Evolutionary conservation across 2,113 vertebrate genomes (phyloP), one percentile per base, ranked within the genome.

Genomic region (Laticauda colubrina): DNA sequence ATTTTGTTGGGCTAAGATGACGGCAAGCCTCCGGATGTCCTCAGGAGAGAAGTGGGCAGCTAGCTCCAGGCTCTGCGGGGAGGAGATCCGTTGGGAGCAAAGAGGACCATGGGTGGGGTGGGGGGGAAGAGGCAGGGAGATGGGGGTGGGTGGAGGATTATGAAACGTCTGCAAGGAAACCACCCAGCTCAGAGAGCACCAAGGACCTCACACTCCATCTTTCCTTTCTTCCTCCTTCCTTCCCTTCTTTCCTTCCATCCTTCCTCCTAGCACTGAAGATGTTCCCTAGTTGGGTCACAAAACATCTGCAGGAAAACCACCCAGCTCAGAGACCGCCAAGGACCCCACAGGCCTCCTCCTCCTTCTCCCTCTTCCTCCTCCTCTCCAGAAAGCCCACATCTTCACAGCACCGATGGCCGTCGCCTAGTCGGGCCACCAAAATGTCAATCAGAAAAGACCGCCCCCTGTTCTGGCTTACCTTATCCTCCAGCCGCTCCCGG

Each of bases 401-500:
- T 59, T 59, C 3, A 24, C 24, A 64, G 59, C 26, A 29, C 26
- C 10, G 26, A 64, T 64, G 24, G 3, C 10, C 10, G 3, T 12
- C 1, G 0, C 61, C 61, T 64, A n/a, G 11, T 29, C 1, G 11
- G 26, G 26, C 11, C 26, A 9, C 26, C 3, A 3, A 64, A 64
- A 64, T 3, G 9, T 61, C 24, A 9, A 3, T 26, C 9, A 26
- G 59, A 11, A 61, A 26, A 11, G 10, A 53, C 51, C 51, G 48
- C 7, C 23, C 55, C 59, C 24, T 8, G 9, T 3, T 9, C 59
- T 9, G 0, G 18, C 2, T 9, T 96, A 99, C 99, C 99, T 99
- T 99, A 95, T 99, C 99, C 93, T 99, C 98, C 89, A 99, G 97
- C 89, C 95, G 98, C 87, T 98, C 98, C 98, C 98, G 98, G 34